A percentile compares a stretch with the other conserved stretches of the same genome.
phyloP scores from a whole-genome alignment of 2,888 invertebrate genomes.

The Drosophila limbata region DNA sequence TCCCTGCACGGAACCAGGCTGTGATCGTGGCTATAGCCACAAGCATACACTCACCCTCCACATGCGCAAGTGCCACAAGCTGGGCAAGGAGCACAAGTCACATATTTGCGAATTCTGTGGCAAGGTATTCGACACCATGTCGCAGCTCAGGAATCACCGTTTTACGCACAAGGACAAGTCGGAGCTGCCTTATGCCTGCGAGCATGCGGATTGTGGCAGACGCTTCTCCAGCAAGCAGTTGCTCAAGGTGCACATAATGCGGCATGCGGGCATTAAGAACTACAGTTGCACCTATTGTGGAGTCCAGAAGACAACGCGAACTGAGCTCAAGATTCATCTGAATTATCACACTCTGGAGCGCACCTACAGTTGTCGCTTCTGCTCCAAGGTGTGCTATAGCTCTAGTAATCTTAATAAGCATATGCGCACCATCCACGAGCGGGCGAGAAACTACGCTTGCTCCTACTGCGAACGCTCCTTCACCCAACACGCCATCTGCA shows the following conservation, averaged over 20 bases:
- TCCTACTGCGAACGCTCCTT: slow-evolving; percentile 75
- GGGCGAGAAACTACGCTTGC: slow-evolving; percentile 73
- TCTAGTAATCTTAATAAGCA: slow-evolving; percentile 80
- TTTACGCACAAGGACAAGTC: slow-evolving; percentile 74
- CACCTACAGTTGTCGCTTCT: slow-evolving; percentile 76
- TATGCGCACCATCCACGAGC: slow-evolving; percentile 77
- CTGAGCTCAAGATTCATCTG: slow-evolving; percentile 81
- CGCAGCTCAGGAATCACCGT: slow-evolving; percentile 73
- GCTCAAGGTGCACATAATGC: slow-evolving; percentile 80
- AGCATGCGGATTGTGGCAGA: slow-evolving; percentile 61
- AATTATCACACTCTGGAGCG: slow-evolving; percentile 83
- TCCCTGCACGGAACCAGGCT: slow-evolving; percentile 64
- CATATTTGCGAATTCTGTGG: slow-evolving; percentile 83
- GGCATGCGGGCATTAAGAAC: slow-evolving; percentile 83
- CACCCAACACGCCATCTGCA: slow-evolving; percentile 75
- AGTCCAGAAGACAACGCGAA: slow-evolving; percentile 80
- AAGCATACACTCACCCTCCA: slow-evolving; percentile 77
- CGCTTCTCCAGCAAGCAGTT: slow-evolving; percentile 77
- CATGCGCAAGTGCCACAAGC: slow-evolving; percentile 68
- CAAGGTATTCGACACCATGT: slow-evolving; percentile 69
- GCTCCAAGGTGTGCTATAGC: slow-evolving; percentile 78
- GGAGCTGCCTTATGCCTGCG: slow-evolving; percentile 68
- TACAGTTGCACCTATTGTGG: slow-evolving; percentile 81
- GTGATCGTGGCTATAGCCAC: slow-evolving; percentile 70
- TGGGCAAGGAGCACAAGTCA: slow-evolving; percentile 67